Evolutionary conservation across 2,113 vertebrate genomes (phyloP), one percentile per base, ranked within the genome.

Genomic region (Pelecanus crispus): DNA sequence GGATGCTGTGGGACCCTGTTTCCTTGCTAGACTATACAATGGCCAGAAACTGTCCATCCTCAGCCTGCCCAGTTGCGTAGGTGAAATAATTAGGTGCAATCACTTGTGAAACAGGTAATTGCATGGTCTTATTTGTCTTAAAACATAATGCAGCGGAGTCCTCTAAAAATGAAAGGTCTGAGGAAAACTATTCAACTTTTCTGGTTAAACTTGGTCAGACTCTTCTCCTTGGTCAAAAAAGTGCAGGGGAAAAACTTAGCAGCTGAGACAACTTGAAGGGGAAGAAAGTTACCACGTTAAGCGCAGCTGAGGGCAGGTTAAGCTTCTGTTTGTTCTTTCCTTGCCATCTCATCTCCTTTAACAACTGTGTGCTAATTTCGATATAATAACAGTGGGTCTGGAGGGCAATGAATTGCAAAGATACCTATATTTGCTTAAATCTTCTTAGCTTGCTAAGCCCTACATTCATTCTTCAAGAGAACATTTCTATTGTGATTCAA

Each of bases 31-130:
- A 38, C 45, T 32, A 8, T 13, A 44, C 32, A 75, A 24, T 5
- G 25, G 42, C n/a, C 75, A 72, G 11, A 53, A 71, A 62, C 20
- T 11, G 31, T 17, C 52, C 49, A 56, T 4, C 14, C 44, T 52
- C 52, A 85, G 77, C 44, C 29, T n/a, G 31, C 6, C 17, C n/a
- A 32, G 14, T 7, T 66, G 26, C 0, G 0, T 8, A 40, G 29
- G 15, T 67, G 38, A 82, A 88, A 75, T 25, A 62, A 79, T 26
- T 26, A 52, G 26, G 13, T 56, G 42, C 40, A 34, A n/a, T 26
- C 25, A 42, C 7, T 40, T 40, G 25, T 45, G 44, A 63, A 88
- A 75, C 19, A 25, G 11, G 8, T 25, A 67, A 71, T 3, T 58
- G 14, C 7, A 36, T 5, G 13, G 17, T 42, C 24, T 50, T 45